Evolutionary conservation across 2,113 vertebrate species (phyloP), one percentile per base, ranked within the genome.

Genomic region (Rhizomys pruinosus): DNA sequence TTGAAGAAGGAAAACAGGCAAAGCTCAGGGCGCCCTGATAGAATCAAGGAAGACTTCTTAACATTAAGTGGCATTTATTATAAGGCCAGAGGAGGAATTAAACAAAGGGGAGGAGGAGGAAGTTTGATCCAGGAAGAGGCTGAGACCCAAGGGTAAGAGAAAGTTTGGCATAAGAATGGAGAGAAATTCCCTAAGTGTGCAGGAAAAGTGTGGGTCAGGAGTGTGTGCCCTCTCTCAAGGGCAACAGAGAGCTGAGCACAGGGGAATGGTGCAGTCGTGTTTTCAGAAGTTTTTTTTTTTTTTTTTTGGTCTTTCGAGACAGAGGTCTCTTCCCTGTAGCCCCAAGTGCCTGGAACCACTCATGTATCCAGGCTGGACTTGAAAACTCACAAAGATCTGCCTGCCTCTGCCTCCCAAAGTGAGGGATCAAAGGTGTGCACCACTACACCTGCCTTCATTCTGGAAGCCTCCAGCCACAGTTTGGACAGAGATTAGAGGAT

Each of bases 181-280:
- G 99, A 99, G 87, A 98, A n/a, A n/a, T n/a, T n/a, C n/a, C n/a
- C n/a, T 20, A 11, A 25, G 34, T 15, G n/a, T 89, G 22, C 17
- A 39, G 10, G 44, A n/a, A 57, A 72, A 86, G 32, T 55, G 19
- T 71, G n/a, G 37, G 69, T 6, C 44, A 37, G 3, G 66, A 59
- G 32, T 92, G 20, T 72, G 34, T 32, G 15, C 68, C 23, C 22
- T 29, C 7, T 74, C 55, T n/a, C 57, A 22, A 69, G 76, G 79
- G 76, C 42, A 32, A 11, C 17, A 11, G 61, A 42, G 7, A 64
- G 63, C 25, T 66, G 42, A 47, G 19, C 57, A 52, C 32, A 25
- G 15, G 66, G 68, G 34, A 71, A 52, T 19, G 78, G 2, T 44
- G 25, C 1, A 4, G 71, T 68, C 77, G 74, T 44, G 63, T 2